Evolutionary conservation across 2,113 vertebrate genomes (phyloP), one percentile per base, ranked within the genome.

Genomic region (Pluvianellus socialis): DNA sequence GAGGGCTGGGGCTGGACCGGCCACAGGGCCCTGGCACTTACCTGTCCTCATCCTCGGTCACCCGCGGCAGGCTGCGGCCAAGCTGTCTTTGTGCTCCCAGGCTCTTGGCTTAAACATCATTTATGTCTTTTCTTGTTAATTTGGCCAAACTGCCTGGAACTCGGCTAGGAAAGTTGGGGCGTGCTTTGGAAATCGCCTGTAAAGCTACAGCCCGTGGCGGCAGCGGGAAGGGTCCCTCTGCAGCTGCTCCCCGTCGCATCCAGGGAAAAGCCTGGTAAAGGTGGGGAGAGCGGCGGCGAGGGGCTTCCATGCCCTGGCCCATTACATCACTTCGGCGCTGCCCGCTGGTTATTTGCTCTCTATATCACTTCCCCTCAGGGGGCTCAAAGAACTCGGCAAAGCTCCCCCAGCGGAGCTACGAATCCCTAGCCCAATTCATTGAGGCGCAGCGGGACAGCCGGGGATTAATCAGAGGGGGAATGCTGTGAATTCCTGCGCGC

Each of bases 401-500:
- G 96, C 94, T 94, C 87, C 91, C 24, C 65, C 94, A 74, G 97
- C 95, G 93, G 90, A 96, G 97, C 93, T 15, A 71, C 47, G 40
- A 94, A 93, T 92, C 96, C 97, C 94, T 71, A 87, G 95, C 86
- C 50, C 90, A 22, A 35, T 79, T 90, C 96, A 90, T 86, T 95
- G 91, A 93, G 91, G 74, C 97, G 2, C 98, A 94, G 98, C 96
- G 18, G 98, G 98, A 71, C 33, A 79, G 90, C 97, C 22, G 52
- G 86, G 98, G 94, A 98, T 98, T 98, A 98, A 97, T 95, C 93
- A 72, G 95, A 83, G 95, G 62, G 96, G 97, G 97, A 97, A 97
- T 96, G 98, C 95, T 94, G 97, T 86, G 96, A 97, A 98, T 98
- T 97, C 98, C 98, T 96, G 95, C 95, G 75, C 33, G 88, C 93